These are phyloP conservation scores for Marronus borbonicus DNA, from an alignment of 2,888 invertebrate genomes.

Conservation along the genomic window DNA sequence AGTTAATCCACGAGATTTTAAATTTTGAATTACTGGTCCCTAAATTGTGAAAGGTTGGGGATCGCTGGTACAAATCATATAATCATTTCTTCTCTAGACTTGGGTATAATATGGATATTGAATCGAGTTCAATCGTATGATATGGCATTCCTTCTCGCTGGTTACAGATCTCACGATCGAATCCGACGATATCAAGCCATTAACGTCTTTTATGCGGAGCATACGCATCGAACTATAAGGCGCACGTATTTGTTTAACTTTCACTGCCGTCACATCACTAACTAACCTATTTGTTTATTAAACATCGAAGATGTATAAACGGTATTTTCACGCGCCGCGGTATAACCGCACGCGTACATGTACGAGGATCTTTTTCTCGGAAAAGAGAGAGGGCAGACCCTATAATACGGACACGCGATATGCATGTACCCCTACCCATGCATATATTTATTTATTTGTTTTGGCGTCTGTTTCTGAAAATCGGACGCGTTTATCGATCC, in stretches of 20 bases:
- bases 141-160: too few relatives aligned
- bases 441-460: slow-evolving; percentile 12
- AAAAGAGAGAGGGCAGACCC: not conserved
- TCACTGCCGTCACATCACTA: slow-evolving; percentile 42
- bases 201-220: not conserved
- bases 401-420: not conserved
- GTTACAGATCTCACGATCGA: not conserved
- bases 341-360: not conserved
- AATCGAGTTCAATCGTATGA: too few relatives aligned
- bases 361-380: slow-evolving; percentile 11
- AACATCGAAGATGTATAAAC: slow-evolving; percentile 23
- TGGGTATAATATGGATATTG: too few relatives aligned
- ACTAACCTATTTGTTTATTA: slow-evolving; percentile 46
- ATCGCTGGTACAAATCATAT: too few relatives aligned
- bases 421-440: not conserved
- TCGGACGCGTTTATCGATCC: slow-evolving; percentile 17
- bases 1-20: too few relatives aligned
- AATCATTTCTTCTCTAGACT: too few relatives aligned
- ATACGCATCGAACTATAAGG: not conserved
- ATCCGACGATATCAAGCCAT: not conserved
- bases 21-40: too few relatives aligned
- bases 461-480: slow-evolving; percentile 21
- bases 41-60: too few relatives aligned
- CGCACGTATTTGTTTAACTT: slow-evolving; percentile 36
- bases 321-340: slow-evolving; percentile 18